Percentiles rank a stretch among this genome's conserved stretches.
Conservation (phyloP, 2,888 invertebrate genomes). For the Himalopsyche kuldschensis region DNA sequence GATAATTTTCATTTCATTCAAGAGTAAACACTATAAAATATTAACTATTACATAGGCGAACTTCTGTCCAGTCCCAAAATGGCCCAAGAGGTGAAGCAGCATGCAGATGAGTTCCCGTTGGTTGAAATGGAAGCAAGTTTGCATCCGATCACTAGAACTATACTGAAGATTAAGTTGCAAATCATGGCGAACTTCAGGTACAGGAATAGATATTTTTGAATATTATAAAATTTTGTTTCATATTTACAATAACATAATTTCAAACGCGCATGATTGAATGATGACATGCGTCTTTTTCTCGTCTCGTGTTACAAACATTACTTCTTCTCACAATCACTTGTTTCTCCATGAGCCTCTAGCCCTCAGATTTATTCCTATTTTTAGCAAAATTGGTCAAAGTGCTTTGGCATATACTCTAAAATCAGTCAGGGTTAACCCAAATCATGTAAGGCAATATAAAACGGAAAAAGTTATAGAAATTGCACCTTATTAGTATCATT, state of each 20-base stretch:
- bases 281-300: too few species aligned
- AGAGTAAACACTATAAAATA: neutral
- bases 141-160: slow-evolving; percentile 95
- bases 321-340: too few species aligned
- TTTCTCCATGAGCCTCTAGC: too few species aligned
- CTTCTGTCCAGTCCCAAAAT: slow-evolving; percentile 76
- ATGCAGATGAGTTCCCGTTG: slow-evolving; percentile 82
- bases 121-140: slow-evolving; percentile 81
- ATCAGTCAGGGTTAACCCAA: neutral
- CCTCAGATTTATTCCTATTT: too few species aligned
- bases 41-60: slow-evolving; percentile 53
- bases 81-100: slow-evolving; percentile 77
- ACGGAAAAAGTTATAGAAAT: too few species aligned
- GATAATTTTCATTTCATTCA: neutral
- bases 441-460: too few species aligned
- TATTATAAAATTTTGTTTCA: too few species aligned
- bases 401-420: too few species aligned
- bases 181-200: slow-evolving; percentile 71
- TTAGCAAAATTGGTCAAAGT: too few species aligned
- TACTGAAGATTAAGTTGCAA: slow-evolving; percentile 78
- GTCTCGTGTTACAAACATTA: too few species aligned
- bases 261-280: too few species aligned
- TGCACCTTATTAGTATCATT: too few species aligned
- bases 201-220: neutral
- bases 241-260: neutral